Evolutionary conservation across 2,113 vertebrate genomes (phyloP).

Genomic region (Terrapene triunguis): DNA sequence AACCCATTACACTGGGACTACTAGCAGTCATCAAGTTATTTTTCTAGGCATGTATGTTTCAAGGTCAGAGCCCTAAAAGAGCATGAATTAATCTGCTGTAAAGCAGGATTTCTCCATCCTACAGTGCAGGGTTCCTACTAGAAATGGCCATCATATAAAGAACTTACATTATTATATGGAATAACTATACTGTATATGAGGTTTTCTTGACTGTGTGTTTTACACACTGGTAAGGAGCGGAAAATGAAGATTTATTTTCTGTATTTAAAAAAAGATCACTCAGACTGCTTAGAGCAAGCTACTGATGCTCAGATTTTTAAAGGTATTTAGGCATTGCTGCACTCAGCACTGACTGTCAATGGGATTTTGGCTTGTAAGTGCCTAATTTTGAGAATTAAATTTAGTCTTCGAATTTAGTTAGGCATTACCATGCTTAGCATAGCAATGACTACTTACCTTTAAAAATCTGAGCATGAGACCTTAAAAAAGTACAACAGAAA

Average conservation of each 20-base stretch:
- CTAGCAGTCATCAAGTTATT: not conserved
- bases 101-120: not conserved
- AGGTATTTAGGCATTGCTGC: no score
- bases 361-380: no score
- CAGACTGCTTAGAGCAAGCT: not conserved
- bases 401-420: no score
- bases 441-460: no score
- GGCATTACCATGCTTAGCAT: no score
- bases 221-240: not conserved
- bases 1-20: not conserved
- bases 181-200: not conserved
- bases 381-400: no score
- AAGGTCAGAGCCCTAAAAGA: not conserved
- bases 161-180: not conserved
- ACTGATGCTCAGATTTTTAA: no score
- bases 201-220: not conserved
- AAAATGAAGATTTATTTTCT: not conserved
- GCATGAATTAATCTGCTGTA: not conserved
- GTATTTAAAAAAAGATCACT: not conserved
- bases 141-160: not conserved
- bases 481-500: not conserved
- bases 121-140: not conserved
- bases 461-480: not conserved
- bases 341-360: no score
- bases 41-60: not conserved